These are phyloP conservation scores for Aspiorhynchus laticeps DNA, from an alignment of 2,113 vertebrate species.

Conservation along the genomic window DNA sequence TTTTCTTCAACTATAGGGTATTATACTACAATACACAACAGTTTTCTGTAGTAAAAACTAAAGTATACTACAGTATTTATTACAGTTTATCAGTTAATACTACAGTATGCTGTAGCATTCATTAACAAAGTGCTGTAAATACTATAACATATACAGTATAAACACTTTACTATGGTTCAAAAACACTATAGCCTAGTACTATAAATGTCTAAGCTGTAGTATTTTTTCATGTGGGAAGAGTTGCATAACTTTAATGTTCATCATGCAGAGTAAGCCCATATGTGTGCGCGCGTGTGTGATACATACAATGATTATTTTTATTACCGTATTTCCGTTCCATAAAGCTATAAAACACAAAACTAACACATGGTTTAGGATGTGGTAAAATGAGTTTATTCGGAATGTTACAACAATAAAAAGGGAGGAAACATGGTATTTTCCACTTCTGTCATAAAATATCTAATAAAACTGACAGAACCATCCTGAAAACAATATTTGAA, in stretches of 20 bases:
- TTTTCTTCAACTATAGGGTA: too few relatives aligned
- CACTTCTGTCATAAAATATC: not conserved
- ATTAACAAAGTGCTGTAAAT: too few relatives aligned
- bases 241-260: not conserved
- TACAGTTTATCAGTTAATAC: too few relatives aligned
- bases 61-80: too few relatives aligned
- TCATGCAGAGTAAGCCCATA: not conserved
- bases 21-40: too few relatives aligned
- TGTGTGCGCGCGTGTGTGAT: not conserved
- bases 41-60: too few relatives aligned
- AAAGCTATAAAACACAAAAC: not conserved
- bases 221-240: too few relatives aligned
- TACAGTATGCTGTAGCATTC: too few relatives aligned
- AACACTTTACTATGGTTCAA: too few relatives aligned
- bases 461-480: not conserved
- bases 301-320: not conserved
- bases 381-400: not conserved
- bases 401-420: not conserved
- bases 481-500: not conserved
- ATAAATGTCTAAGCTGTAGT: too few relatives aligned
- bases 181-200: too few relatives aligned
- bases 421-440: not conserved
- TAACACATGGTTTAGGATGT: not conserved
- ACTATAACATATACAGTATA: too few relatives aligned
- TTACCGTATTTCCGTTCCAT: not conserved